A percentile compares a stretch with the other conserved stretches of the same genome.
Evolutionary conservation across 2,888 invertebrate species (phyloP).

Genomic region (Gibbula magus): DNA sequence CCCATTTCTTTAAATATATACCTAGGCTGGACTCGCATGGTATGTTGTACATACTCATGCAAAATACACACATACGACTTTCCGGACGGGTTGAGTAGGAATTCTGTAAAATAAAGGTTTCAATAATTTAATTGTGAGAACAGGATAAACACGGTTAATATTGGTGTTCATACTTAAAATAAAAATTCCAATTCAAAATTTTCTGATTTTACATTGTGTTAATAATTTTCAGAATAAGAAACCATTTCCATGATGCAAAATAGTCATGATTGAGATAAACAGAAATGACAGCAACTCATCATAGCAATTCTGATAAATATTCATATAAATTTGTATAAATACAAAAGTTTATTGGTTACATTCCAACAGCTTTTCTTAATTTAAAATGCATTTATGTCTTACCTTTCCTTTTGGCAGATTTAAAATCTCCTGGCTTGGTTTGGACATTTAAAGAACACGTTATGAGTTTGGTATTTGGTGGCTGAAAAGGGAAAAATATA

Average conservation of each 20-base stretch:
- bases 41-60: conserved; percentile 97
- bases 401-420: conserved; percentile 58
- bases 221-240: too few relatives aligned
- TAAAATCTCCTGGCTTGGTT: conserved; percentile 48
- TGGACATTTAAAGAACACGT: conserved; percentile 84
- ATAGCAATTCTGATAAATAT: too few relatives aligned
- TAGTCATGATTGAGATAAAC: too few relatives aligned
- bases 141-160: neutral
- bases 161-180: too few relatives aligned
- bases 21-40: conserved; percentile 92
- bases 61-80: conserved; percentile 96
- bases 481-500: conserved; percentile 78
- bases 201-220: too few relatives aligned
- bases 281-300: too few relatives aligned
- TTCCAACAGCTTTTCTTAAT: too few relatives aligned
- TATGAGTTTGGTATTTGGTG: conserved; percentile 93
- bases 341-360: too few relatives aligned
- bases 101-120: conserved; percentile 80
- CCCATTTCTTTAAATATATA: conserved; percentile 93
- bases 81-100: conserved; percentile 98
- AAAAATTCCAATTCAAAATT: too few relatives aligned
- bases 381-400: neutral
- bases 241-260: too few relatives aligned
- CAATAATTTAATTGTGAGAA: neutral
- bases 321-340: too few relatives aligned